Evolutionary conservation across 2,888 invertebrate genomes (phyloP).

Genomic region (Physocephala rufipes): DNA sequence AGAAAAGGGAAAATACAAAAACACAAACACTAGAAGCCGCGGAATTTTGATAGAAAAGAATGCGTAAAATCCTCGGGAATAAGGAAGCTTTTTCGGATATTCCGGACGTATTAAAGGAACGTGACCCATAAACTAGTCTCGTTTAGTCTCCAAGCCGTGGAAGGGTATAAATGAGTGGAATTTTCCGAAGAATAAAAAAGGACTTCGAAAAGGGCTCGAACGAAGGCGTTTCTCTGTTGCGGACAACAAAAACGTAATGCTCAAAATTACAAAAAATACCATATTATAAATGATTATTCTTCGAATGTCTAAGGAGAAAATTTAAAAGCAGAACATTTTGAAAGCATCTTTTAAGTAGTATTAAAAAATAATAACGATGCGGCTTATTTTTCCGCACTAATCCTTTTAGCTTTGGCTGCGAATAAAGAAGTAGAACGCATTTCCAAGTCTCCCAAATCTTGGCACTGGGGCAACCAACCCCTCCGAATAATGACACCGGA

Average conservation of each 20-base stretch:
- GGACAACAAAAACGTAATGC: constrained; percentile 6
- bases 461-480: not conserved
- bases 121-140: constrained; percentile 30
- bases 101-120: constrained; percentile 32
- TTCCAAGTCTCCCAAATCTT: constrained; percentile 28
- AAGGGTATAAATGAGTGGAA: constrained; percentile 11
- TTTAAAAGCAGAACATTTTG: constrained; percentile 9
- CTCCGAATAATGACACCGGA: not conserved
- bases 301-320: not conserved
- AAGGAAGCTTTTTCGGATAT: constrained; percentile 20
- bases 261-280: not conserved
- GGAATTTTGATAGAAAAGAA: not conserved
- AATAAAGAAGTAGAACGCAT: constrained; percentile 10
- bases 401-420: constrained; percentile 33
- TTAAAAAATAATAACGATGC: constrained; percentile 26
- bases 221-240: constrained; percentile 19
- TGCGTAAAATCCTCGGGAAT: constrained; percentile 17
- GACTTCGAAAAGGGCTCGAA: constrained; percentile 13
- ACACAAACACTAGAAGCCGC: too few relatives aligned
- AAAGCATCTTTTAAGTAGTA: constrained; percentile 27
- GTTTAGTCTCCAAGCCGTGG: not conserved
- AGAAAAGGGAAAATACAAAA: not conserved
- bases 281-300: not conserved
- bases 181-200: not conserved
- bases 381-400: constrained; percentile 10